phyloP scores from a whole-genome alignment of 1,140 invertebrate species.

The Aphis craccivora region DNA sequence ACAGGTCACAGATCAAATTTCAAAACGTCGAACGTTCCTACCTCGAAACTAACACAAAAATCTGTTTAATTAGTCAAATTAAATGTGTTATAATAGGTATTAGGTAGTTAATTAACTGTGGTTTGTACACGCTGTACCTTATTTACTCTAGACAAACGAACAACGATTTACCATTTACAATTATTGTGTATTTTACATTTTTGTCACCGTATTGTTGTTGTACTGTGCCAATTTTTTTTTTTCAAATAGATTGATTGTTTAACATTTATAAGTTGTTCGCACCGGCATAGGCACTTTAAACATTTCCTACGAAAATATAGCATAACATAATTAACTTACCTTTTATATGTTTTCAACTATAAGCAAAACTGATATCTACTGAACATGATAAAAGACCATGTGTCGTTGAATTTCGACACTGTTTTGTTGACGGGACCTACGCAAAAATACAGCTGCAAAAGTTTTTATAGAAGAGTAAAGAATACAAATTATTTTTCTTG shows the following conservation, averaged over 20 bases:
- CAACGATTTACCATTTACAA: neutral
- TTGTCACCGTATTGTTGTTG: neutral
- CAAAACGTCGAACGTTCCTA: neutral
- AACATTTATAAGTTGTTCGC: neutral
- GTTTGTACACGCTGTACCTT: neutral
- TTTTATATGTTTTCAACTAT: neutral
- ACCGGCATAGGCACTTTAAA: neutral
- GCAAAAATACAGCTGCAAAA: conserved; percentile 43
- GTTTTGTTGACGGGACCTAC: neutral
- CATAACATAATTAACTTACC: neutral
- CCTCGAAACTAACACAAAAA: neutral
- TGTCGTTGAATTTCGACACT: conserved; percentile 41
- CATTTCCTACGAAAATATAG: neutral
- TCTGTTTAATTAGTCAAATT: neutral
- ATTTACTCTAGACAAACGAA: neutral
- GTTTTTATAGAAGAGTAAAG: neutral
- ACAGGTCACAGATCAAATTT: neutral
- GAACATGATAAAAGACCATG: conserved; percentile 47
- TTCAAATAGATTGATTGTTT: neutral
- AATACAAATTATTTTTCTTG: neutral
- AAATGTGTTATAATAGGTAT: neutral
- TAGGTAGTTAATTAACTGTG: neutral
- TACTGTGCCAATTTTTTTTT: neutral
- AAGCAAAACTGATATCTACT: neutral
- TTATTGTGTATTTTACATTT: too few species aligned